phyloP scores from a whole-genome alignment of 2,113 vertebrate species.

The Sula dactylatra region DNA sequence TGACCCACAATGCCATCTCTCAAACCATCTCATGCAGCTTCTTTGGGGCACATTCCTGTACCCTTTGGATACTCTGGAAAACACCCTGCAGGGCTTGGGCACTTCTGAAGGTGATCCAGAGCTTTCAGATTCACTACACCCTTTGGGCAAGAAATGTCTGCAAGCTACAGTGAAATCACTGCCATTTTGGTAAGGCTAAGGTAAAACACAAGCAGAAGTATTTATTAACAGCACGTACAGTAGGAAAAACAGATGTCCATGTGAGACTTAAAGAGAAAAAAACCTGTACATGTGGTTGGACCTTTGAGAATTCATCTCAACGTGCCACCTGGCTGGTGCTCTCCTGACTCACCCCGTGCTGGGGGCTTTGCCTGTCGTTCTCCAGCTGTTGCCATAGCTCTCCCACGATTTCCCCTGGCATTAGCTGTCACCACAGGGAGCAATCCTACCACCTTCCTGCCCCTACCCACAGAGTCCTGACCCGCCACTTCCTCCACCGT shows the following conservation, averaged over 20 bases:
- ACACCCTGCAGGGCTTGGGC: background rate
- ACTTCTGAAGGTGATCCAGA: background rate
- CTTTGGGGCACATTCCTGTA: background rate
- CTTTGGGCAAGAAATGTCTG: background rate
- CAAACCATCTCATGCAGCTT: background rate
- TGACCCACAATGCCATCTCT: background rate
- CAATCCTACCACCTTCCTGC: background rate
- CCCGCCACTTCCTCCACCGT: background rate
- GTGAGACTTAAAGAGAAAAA: background rate
- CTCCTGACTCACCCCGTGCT: background rate
- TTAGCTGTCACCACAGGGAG: background rate
- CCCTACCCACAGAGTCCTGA: background rate
- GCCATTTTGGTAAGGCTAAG: background rate
- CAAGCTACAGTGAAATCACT: background rate
- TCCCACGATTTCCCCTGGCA: background rate
- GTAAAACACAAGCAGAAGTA: background rate
- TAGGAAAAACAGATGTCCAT: background rate
- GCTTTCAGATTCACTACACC: background rate
- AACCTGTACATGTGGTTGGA: rapidly evolving
- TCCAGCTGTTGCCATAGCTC: background rate
- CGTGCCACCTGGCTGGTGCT: background rate
- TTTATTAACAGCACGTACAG: background rate
- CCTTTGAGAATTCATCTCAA: background rate
- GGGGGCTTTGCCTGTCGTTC: background rate
- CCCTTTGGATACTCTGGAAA: background rate